A percentile compares a stretch with the other conserved stretches of the same genome.
Evolutionary conservation across 2,113 vertebrate genomes (phyloP).

Genomic region (Ciconia stormi): DNA sequence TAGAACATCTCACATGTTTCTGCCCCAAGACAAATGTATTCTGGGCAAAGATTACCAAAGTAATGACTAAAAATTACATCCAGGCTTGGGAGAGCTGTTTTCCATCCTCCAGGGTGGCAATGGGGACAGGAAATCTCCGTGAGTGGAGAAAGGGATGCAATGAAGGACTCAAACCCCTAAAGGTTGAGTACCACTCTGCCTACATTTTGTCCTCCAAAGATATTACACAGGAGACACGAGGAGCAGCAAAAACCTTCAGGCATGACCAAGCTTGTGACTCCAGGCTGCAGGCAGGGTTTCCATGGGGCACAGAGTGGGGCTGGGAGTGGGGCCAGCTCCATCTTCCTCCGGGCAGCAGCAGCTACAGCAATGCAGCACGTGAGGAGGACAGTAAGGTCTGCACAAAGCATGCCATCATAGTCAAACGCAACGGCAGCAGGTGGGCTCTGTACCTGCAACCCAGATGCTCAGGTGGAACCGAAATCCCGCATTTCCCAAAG

Average conservation of each 20-base stretch:
- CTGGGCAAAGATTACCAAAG: conserved; percentile 37
- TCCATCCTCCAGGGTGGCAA: neutral
- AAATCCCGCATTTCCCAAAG: neutral
- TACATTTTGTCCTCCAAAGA: neutral
- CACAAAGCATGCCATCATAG: neutral
- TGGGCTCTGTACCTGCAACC: neutral
- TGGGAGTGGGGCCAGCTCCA: rapidly evolving
- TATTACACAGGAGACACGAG: neutral
- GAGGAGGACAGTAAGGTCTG: neutral
- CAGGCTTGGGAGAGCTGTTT: neutral
- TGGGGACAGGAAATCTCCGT: neutral
- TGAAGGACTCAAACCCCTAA: neutral
- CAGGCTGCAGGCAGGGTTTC: neutral
- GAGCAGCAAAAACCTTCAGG: neutral
- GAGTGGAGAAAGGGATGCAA: neutral
- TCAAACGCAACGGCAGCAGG: neutral
- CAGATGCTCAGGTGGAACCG: neutral
- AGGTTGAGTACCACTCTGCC: neutral
- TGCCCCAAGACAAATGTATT: conserved; percentile 48
- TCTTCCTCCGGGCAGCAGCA: neutral
- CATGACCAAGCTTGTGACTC: neutral
- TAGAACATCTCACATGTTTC: conserved; percentile 47
- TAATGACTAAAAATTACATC: conserved; percentile 28
- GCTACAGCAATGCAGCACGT: neutral
- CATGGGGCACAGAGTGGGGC: neutral